A percentile compares a stretch with the other conserved stretches of the same genome.
Conservation (phyloP, 2,113 vertebrate genomes). For the Gavia stellata region DNA sequence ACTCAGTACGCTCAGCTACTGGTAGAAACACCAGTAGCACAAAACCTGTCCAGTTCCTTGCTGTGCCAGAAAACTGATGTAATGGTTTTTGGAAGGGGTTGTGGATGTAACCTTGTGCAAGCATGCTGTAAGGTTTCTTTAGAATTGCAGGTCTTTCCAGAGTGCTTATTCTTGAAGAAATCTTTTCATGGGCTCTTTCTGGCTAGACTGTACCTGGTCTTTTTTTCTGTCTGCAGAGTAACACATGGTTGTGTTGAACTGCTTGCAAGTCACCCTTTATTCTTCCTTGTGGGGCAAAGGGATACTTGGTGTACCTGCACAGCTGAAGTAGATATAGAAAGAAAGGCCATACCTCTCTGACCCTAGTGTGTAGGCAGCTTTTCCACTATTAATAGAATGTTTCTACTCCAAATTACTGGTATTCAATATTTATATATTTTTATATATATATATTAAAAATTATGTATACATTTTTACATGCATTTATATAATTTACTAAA, state of each 20-base stretch:
- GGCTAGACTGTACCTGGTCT: background rate
- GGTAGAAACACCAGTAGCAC: background rate
- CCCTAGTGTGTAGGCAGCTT: background rate
- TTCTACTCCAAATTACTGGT: background rate
- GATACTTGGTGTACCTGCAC: background rate
- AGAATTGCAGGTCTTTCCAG: background rate
- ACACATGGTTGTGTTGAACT: background rate
- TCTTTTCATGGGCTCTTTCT: fast-evolving
- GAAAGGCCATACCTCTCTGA: background rate
- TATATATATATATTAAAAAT: background rate
- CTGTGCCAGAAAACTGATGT: background rate
- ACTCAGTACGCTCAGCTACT: background rate
- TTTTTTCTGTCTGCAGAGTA: background rate
- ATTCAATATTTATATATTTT: background rate
- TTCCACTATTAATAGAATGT: background rate
- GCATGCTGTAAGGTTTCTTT: background rate
- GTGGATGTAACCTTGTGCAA: background rate
- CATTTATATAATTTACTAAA: background rate
- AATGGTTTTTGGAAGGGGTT: background rate
- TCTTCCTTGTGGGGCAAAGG: background rate
- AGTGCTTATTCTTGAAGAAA: background rate
- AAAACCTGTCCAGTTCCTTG: background rate
- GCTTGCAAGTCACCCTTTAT: background rate
- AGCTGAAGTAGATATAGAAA: background rate
- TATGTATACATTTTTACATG: background rate